These are phyloP conservation scores for Microchrysa polita DNA, from an alignment of 2,888 invertebrate species.

Conservation along the genomic window DNA sequence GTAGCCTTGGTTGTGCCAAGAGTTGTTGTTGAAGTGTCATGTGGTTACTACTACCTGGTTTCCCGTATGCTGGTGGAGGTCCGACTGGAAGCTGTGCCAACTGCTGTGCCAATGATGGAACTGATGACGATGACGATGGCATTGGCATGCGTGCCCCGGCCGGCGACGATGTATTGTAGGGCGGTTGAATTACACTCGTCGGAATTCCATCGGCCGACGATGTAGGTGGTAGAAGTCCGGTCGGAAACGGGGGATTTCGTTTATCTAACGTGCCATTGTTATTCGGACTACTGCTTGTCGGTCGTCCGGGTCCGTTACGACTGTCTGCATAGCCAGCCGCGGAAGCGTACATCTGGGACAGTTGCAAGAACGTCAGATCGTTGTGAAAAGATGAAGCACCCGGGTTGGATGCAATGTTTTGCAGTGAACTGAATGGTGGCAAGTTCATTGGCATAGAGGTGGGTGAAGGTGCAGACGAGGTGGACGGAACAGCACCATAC, in stretches of 20 bases:
- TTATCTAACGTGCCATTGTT: background rate
- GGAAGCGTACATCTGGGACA: constrained; percentile 31
- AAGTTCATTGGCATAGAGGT: constrained; percentile 24
- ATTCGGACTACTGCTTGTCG: background rate
- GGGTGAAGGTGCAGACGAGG: background rate
- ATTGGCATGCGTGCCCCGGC: background rate
- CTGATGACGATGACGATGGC: background rate
- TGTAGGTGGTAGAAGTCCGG: constrained; percentile 13
- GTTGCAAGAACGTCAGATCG: background rate
- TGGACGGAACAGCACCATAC: constrained; percentile 31
- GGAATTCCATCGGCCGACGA: constrained; percentile 43
- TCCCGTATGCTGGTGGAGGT: background rate
- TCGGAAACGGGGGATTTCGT: constrained; percentile 23
- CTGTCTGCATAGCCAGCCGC: constrained; percentile 13
- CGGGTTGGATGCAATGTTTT: constrained; percentile 28
- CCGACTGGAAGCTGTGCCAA: background rate
- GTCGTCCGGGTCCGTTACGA: background rate
- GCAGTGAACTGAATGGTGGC: constrained; percentile 40
- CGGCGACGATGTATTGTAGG: constrained; percentile 14
- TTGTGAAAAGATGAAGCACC: constrained; percentile 13
- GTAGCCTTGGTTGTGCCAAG: constrained; percentile 6
- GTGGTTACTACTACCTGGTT: background rate
- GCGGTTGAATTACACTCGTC: constrained; percentile 47
- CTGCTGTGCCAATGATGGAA: constrained; percentile 27
- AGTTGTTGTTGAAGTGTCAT: constrained; percentile 19